Percentiles rank a stretch among this genome's conserved stretches.
Evolutionary conservation across 2,888 invertebrate species (phyloP).

Genomic region (Tipula lateralis): DNA sequence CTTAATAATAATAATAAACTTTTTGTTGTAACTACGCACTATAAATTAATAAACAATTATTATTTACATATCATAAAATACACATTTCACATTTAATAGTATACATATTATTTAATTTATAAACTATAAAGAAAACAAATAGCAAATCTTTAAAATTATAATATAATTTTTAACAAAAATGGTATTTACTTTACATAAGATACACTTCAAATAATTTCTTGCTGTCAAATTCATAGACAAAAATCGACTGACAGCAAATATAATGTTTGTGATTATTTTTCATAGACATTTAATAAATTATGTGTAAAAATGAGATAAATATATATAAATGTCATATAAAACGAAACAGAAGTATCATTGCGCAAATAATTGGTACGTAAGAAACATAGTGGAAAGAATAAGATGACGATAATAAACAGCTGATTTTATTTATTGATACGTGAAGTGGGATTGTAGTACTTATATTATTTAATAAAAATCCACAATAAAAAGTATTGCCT

Average conservation of each 20-base stretch:
- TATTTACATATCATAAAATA: not conserved
- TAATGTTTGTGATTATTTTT: not conserved
- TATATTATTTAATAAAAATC: not conserved
- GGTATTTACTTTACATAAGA: not conserved
- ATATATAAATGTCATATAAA: not conserved
- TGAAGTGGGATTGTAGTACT: not conserved
- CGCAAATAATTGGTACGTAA: not conserved
- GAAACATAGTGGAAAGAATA: not conserved
- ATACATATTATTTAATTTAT: not conserved
- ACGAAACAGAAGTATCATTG: not conserved
- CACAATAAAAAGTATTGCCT: not conserved
- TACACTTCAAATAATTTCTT: not conserved
- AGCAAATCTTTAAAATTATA: not conserved
- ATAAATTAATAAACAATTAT: not conserved
- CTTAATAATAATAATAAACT: not conserved
- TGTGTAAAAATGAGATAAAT: not conserved
- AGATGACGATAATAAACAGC: not conserved
- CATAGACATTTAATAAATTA: not conserved
- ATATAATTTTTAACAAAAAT: not conserved
- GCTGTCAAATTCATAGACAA: slow-evolving; percentile 11
- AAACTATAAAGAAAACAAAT: not conserved
- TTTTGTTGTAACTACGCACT: not conserved
- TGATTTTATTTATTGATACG: not conserved
- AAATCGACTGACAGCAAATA: not conserved
- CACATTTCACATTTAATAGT: not conserved